Conservation (phyloP, 2,797 vertebrate species). For the Allobates femoralis region DNA sequence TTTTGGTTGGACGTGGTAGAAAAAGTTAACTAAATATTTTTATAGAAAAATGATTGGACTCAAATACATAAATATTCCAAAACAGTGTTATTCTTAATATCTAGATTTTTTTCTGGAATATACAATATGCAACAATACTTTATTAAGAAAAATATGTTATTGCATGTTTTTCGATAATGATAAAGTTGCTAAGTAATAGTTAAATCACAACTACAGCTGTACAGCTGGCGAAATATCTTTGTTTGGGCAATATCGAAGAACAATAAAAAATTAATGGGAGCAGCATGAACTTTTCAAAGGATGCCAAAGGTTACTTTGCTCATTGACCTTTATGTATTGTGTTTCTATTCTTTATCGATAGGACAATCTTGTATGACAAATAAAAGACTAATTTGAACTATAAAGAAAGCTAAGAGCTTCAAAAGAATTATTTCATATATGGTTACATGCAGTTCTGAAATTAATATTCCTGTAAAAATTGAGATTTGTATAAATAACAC, state of each 20-base stretch:
- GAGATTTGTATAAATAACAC: neutral
- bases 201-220: neutral
- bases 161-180: too few relatives aligned
- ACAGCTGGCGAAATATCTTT: neutral
- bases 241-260: conserved; percentile 5
- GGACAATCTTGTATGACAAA: neutral
- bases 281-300: conserved; percentile 14
- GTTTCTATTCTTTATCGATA: neutral
- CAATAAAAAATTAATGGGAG: conserved; percentile 3
- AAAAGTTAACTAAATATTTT: too few relatives aligned
- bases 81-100: too few relatives aligned
- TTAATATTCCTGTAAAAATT: neutral
- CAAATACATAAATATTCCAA: too few relatives aligned
- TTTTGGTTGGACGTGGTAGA: too few relatives aligned
- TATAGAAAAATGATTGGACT: too few relatives aligned
- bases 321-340: neutral
- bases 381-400: neutral
- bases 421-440: neutral
- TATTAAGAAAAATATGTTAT: too few relatives aligned
- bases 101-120: too few relatives aligned
- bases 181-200: neutral
- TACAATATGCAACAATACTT: too few relatives aligned
- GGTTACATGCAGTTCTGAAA: neutral
- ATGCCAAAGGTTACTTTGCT: conserved; percentile 19
- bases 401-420: neutral